These are phyloP conservation scores for Marcusenius ussheri DNA, from an alignment of 2,113 vertebrate genomes.

Conservation along the genomic window DNA sequence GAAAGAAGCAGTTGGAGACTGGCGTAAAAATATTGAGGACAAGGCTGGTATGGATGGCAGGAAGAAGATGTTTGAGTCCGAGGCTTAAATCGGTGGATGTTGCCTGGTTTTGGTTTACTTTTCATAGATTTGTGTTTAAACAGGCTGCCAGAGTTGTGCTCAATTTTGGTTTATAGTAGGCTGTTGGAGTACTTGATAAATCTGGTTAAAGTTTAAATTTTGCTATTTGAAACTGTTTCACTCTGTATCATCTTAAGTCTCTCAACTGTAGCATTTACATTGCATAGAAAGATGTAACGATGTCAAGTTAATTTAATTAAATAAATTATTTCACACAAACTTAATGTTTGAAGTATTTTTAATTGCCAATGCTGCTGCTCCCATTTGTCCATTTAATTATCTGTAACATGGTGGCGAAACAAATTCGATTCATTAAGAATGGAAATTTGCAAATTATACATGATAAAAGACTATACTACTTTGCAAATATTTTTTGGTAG, in stretches of 20 bases:
- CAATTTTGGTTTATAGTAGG: background rate
- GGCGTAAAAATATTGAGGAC: constrained; percentile 98
- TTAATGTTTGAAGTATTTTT: background rate
- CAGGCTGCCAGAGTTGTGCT: background rate
- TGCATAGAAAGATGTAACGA: constrained; percentile 2
- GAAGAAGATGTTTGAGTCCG: constrained; percentile 95
- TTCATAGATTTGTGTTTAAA: background rate
- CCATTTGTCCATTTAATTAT: background rate
- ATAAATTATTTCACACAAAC: constrained; percentile 11
- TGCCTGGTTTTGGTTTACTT: background rate
- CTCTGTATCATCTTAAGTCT: background rate
- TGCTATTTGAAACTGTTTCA: background rate
- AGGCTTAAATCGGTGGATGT: constrained; percentile 47
- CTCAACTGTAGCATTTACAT: background rate
- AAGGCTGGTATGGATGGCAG: constrained; percentile 92
- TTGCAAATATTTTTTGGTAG: background rate
- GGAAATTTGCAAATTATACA: background rate
- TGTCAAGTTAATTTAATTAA: background rate
- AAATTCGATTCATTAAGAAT: background rate
- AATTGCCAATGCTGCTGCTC: background rate
- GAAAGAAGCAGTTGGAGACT: constrained; percentile 71
- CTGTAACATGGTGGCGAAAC: background rate
- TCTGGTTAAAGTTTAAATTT: background rate
- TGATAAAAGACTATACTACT: background rate
- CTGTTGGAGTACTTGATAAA: background rate